Evolutionary conservation across 2,888 invertebrate genomes (phyloP), one percentile per base, ranked within the genome.

Genomic region (Erannis defoliaria): DNA sequence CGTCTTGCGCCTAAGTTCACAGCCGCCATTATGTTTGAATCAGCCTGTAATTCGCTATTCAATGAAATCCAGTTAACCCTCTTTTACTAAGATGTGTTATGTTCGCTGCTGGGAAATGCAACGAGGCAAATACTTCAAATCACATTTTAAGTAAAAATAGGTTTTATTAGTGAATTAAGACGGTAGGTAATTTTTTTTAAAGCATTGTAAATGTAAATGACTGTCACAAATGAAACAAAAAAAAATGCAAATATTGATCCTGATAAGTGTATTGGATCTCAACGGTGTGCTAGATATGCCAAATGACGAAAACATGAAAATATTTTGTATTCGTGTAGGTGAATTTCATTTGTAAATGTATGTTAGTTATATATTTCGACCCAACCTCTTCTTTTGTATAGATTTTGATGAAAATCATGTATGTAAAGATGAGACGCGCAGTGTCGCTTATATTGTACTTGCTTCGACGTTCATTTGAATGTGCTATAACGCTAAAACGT

Each of bases 251-350:
- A 62, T n/a, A 26, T 58, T 45, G 46, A 57, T 55, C 73, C 73
- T 62, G 43, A 43, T 46, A 55, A 26, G 26, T 26, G 4, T 45
- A 57, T 61, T 70, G 75, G 73, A 68, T 67, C 68, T 57, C 59
- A 80, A 79, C 75, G 80, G 83, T 85, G 86, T 87, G 88, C 88
- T 88, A 88, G 87, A 80, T 82, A 85, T 86, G 85, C 88, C 87
- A 88, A 88, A 87, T 83, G 77, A 78, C 45, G 26, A 51, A 51
- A 51, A 66, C 50, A 54, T 61, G 56, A 66, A 63, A 62, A 59
- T 51, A 62, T 68, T 80, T 75, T 75, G 66, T 80, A 76, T 50
- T 70, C 76, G 71, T 77, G 73, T 78, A 78, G 74, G 64, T 74
- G 67, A 76, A 70, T 71, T 62, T 67, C 59, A 60, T 62, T 67